Base-by-base conservation (phyloP, 2,113 vertebrate species). In the Pelvicachromis taeniatus region DNA sequence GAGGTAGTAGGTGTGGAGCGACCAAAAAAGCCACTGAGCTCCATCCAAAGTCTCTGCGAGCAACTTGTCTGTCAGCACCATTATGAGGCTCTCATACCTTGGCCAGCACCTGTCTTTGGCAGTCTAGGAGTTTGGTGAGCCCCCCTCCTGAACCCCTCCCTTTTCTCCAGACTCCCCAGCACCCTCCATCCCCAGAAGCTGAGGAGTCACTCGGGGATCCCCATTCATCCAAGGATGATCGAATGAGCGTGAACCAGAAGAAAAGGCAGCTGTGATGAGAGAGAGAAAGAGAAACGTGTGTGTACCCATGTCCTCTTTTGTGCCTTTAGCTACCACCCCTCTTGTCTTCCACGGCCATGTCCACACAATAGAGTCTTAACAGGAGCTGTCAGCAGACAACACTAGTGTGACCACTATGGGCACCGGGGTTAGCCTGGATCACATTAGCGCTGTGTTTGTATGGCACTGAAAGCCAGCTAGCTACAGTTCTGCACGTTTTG, bases 341-440 rank as follows among this genome's bases (percentile, higher is more conserved):
- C 92, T 91, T 94, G 89, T 95, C 94, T 91, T 92, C 91, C 85
- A 56, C 58, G 63, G 90, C 94, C 93, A 77, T 94, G 92, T 96
- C 95, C 81, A 86, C 91, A 95, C 96, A 97, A 94, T 94, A 91
- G 93, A 90, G 89, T 89, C 91, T 81, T 96, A 97, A 97, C 94
- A 96, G 96, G 80, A 96, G 91, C 97, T 97, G 96, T 98, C 97
- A 97, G 92, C 96, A 61, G 89, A 90, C 78, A 53, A 92, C 93
- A 95, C 95, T 95, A 89, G 91, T 88, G 91, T 90, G 89, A 90
- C 85, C 90, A 93, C 87, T 83, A 33, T 2, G 85, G 93, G 89
- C 90, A 95, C 70, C 78, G 56, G 80, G 86, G 90, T 94, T 87
- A 94, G 94, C 91, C 80, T 75, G 92, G 91, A 95, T 93, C 94